Base-by-base conservation (phyloP, 2,888 invertebrate species). In the Acleris holmiana region DNA sequence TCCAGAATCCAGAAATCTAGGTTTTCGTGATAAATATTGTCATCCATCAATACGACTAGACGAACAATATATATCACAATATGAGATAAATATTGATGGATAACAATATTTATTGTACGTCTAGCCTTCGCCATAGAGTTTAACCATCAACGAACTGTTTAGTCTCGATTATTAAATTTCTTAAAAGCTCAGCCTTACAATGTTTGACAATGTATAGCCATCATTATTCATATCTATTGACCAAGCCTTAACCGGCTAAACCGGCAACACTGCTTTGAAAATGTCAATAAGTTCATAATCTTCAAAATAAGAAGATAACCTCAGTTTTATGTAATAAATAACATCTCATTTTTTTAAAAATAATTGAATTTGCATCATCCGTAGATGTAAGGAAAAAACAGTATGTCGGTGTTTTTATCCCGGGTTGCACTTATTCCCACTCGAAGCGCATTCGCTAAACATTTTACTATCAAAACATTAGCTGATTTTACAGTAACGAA, bases 321-420 rank as follows among this genome's bases (percentile, higher is more conserved):
- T 77, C 64, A 77, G 72, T 70, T 81, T 83, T 83, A 83, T 76
- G 70, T 82, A 83, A 81, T 75, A 77, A 70, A 81, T 75, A 77
- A 70, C 71, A 66, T 61, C 44, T 48, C 40, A 61, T 71, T 55
- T 48, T 56, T 56, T 54, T 66, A 61, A 69, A 29, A 23, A 63
- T 44, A 57, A 63, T 61, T 47, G 62, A 62, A 67, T 23, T 23
- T 61, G 19, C 54, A 59, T 60, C 41, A 66, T 23, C 15, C 23
- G 18, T 54, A 57, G 48, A 67, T 46, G 51, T 18, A 4, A 25
- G 29, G 53, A 59, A 61, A 61, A 50, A 59, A 61, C 67, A 80
- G 35, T n/a, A 91, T 91, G 91, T 82, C 85, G 40, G 83, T 86
- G 60, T 88, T 81, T 82, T 82, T 91, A 83, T 85, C 89, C 73